A percentile compares a stretch with the other conserved stretches of the same genome.
Evolutionary conservation across 2,797 vertebrate species (phyloP).

Genomic region (Choloepus didactylus): DNA sequence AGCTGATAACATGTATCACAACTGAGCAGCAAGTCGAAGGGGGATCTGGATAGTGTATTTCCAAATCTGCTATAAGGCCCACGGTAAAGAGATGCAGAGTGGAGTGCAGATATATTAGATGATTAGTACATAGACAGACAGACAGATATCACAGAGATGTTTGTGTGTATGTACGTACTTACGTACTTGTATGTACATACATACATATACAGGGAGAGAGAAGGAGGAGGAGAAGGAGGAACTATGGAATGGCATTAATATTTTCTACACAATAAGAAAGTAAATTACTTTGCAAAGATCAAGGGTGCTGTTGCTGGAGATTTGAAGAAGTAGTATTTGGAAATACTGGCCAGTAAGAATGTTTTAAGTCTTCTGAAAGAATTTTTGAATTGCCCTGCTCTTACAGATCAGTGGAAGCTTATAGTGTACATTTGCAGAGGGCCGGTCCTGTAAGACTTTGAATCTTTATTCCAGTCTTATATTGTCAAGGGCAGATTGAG

Average conservation of each 20-base stretch:
- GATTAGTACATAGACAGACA: neutral
- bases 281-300: conserved; percentile 42
- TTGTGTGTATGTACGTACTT: neutral
- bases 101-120: neutral
- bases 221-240: neutral
- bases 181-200: neutral
- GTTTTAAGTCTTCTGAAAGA: conserved; percentile 27
- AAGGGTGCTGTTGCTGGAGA: neutral
- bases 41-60: neutral
- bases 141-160: neutral
- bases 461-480: neutral
- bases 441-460: neutral
- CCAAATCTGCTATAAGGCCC: neutral
- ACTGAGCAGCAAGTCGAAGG: neutral
- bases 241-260: neutral
- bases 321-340: conserved; percentile 17
- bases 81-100: neutral
- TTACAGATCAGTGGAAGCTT: neutral
- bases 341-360: neutral
- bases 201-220: neutral
- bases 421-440: conserved; percentile 2
- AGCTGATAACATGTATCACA: neutral
- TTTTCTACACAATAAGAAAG: conserved; percentile 25
- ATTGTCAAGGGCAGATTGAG: neutral
- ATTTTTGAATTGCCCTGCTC: neutral